Conservation (phyloP, 1,140 invertebrate species). For the Homarus americanus region DNA sequence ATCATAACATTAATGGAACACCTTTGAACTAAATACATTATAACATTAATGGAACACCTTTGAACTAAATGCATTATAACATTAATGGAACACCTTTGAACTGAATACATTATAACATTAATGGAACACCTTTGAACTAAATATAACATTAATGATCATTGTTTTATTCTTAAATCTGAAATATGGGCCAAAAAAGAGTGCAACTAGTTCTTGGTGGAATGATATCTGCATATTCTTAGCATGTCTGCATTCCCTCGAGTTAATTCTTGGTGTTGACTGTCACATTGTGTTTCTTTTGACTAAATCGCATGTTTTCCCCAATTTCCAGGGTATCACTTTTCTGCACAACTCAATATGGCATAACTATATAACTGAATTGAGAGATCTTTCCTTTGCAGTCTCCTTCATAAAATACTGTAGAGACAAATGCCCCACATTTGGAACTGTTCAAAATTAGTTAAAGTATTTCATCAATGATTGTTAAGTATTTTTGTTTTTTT, state of each 20-base stretch:
- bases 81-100: too few species aligned
- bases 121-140: too few species aligned
- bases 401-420: background rate
- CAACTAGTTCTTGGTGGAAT: slow-evolving; percentile 9
- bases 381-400: background rate
- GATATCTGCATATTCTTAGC: slow-evolving; percentile 21
- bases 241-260: slow-evolving; percentile 22
- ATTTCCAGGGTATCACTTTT: slow-evolving; percentile 21
- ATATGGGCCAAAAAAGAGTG: background rate
- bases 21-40: too few species aligned
- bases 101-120: too few species aligned
- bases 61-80: too few species aligned
- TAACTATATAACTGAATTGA: background rate
- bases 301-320: slow-evolving; percentile 52
- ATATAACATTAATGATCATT: too few species aligned
- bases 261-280: slow-evolving; percentile 48
- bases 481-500: background rate
- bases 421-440: background rate
- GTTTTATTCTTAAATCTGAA: background rate
- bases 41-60: too few species aligned
- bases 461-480: background rate
- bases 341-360: background rate
- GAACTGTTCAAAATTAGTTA: background rate
- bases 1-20: too few species aligned
- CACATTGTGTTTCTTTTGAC: slow-evolving; percentile 25